Conservation (phyloP, 1,140 invertebrate genomes). For the Caerostris extrusa region DNA sequence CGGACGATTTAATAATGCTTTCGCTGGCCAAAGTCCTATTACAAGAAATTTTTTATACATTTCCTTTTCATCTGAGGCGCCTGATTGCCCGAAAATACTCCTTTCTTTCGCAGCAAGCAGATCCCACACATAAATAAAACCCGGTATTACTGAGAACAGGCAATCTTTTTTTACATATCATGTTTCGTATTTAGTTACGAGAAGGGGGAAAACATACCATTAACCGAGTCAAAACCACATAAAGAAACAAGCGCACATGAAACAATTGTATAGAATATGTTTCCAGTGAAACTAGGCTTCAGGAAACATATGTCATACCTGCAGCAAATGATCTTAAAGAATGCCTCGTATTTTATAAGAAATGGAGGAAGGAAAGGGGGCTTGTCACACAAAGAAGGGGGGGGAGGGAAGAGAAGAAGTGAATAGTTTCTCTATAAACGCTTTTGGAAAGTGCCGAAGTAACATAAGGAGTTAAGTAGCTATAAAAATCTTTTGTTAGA, state of each 20-base stretch:
- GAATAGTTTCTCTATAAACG: conserved; percentile 40
- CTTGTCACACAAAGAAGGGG: background rate
- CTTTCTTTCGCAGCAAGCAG: background rate
- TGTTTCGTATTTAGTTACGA: background rate
- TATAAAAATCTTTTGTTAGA: conserved; percentile 41
- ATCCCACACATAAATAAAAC: background rate
- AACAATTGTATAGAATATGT: conserved; percentile 53
- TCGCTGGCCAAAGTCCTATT: background rate
- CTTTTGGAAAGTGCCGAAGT: conserved; percentile 27
- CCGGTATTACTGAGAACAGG: background rate
- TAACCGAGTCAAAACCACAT: background rate
- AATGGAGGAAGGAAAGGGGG: too few relatives aligned
- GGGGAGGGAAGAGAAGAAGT: background rate
- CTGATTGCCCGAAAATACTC: background rate
- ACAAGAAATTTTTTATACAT: background rate
- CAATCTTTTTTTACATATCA: background rate
- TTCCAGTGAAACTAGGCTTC: conserved; percentile 25
- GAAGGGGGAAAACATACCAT: conserved; percentile 14
- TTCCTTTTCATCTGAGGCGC: background rate
- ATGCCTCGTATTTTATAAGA: conserved; percentile 39
- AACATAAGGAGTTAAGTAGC: conserved; percentile 31
- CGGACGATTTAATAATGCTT: background rate
- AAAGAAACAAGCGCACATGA: conserved; percentile 1
- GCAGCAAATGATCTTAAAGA: conserved; percentile 26
- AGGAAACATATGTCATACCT: conserved; percentile 50